Evolutionary conservation across 2,113 vertebrate species (phyloP).

Genomic region (Ivindomyrus marchei): DNA sequence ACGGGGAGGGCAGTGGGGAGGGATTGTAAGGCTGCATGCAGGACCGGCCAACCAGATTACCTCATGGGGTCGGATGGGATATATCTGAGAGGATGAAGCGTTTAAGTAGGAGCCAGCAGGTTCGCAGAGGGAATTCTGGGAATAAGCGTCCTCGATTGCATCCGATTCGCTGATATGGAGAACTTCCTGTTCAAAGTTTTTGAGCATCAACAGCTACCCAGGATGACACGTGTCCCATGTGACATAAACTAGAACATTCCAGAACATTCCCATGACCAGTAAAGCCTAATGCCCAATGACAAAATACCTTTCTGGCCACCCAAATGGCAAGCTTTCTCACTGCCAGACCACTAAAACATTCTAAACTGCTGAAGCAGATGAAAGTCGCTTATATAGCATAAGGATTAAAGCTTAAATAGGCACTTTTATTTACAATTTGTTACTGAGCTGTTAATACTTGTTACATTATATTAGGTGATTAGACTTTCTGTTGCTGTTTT

Average conservation of each 20-base stretch:
- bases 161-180: conserved; percentile 77
- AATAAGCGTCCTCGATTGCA: conserved; percentile 57
- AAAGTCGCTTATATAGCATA: neutral
- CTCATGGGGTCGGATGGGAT: conserved; percentile 72
- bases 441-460: neutral
- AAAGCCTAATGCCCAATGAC: neutral
- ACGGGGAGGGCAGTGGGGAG: neutral
- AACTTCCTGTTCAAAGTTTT: conserved; percentile 68
- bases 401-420: neutral
- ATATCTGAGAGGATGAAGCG: conserved; percentile 57
- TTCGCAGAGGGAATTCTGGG: conserved; percentile 53
- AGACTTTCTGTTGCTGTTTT: neutral
- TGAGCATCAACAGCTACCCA: conserved; percentile 37
- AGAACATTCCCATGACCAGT: neutral
- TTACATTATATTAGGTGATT: conserved; percentile 1
- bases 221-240: neutral
- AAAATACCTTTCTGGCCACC: neutral
- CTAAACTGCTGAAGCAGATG: neutral
- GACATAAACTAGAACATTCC: neutral
- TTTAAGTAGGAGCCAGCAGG: conserved; percentile 55
- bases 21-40: conserved; percentile 37
- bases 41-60: conserved; percentile 60
- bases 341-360: neutral
- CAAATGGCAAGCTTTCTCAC: neutral
- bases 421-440: neutral